Conservation (phyloP, 2,113 vertebrate genomes). For the Gobio gobio region DNA sequence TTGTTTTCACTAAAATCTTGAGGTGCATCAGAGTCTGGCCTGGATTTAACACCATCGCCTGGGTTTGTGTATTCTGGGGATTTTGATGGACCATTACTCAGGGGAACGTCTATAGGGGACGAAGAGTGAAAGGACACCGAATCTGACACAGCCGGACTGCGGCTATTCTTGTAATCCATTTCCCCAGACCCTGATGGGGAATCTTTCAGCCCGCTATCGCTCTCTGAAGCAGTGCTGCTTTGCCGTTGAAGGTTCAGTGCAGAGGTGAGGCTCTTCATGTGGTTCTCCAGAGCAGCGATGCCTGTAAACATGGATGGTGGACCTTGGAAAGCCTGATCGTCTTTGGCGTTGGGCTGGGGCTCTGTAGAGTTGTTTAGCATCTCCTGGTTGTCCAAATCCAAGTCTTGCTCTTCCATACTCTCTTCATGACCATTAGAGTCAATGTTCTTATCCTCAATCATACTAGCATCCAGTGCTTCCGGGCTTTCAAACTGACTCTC, state of each 20-base stretch:
- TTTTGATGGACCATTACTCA: constrained; percentile 75
- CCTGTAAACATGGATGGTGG: constrained; percentile 73
- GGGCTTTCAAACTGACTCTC: constrained; percentile 79
- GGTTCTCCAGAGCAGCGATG: constrained; percentile 75
- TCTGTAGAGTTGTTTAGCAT: constrained; percentile 66
- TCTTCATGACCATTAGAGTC: constrained; percentile 67
- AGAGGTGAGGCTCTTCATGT: constrained; percentile 80
- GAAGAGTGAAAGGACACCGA: constrained; percentile 76
- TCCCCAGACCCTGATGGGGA: constrained; percentile 76
- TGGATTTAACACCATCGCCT: constrained; percentile 72
- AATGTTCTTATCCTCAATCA: constrained; percentile 71
- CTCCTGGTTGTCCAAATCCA: constrained; percentile 75
- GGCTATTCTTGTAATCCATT: constrained; percentile 82
- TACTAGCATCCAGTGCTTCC: constrained; percentile 70
- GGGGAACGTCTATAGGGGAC: constrained; percentile 84
- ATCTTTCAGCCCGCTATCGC: constrained; percentile 85
- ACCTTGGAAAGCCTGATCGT: constrained; percentile 65
- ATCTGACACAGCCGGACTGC: constrained; percentile 84
- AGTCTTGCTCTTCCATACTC: constrained; percentile 75
- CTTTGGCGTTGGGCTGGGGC: constrained; percentile 51
- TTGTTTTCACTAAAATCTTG: constrained; percentile 79
- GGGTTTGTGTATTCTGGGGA: constrained; percentile 78
- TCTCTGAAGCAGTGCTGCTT: constrained; percentile 87
- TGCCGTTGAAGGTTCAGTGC: constrained; percentile 84
- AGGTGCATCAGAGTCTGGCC: constrained; percentile 73